Base-by-base conservation (phyloP, 2,113 vertebrate species). In the Protobothrops flavoviridis region DNA sequence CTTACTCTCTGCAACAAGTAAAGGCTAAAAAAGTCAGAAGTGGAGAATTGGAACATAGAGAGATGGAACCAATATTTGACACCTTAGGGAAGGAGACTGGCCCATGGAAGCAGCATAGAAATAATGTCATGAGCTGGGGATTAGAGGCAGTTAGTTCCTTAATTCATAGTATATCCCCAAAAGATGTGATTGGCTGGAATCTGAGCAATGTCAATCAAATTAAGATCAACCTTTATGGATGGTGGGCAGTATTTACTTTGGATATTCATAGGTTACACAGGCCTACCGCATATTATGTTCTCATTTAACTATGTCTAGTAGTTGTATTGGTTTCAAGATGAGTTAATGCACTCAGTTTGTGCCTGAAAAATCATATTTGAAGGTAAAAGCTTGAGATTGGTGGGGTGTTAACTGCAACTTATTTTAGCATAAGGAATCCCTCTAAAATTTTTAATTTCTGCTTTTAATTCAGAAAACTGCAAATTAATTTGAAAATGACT, bases 401-500 rank as follows among this genome's bases (percentile, higher is more conserved):
- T 90, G 17, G 8, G 55, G 5, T 93, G 55, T 93, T 56, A 88
- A 29, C 53, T 48, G 53, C 13, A 45, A n/a, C 7, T 45, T 57
- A 39, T 85, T 90, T 57, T 85, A 90, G 29, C 11, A 0, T 29
- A 61, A 61, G 29, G 55, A 61, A 61, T 90, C 50, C 23, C 26
- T 86, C 55, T 55, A 89, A 52, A n/a, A 59, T 12, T 0, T 39
- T 57, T 93, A 85, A 61, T 23, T 33, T 90, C 55, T 90, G 69
- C 48, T 93, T 74, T 88, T 52, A 56, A 89, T 55, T 85, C 69
- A 90, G 26, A 52, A 86, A 45, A 90, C 21, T 20, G 29, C 86
- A 90, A 87, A 74, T 86, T 85, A 39, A 61, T 93, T 61, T 61
- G 74, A 93, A 89, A 93, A 55, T 85, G 74, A 93, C 64, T 48